Conservation (phyloP, 2,113 vertebrate genomes). For the Ictalurus furcatus region DNA sequence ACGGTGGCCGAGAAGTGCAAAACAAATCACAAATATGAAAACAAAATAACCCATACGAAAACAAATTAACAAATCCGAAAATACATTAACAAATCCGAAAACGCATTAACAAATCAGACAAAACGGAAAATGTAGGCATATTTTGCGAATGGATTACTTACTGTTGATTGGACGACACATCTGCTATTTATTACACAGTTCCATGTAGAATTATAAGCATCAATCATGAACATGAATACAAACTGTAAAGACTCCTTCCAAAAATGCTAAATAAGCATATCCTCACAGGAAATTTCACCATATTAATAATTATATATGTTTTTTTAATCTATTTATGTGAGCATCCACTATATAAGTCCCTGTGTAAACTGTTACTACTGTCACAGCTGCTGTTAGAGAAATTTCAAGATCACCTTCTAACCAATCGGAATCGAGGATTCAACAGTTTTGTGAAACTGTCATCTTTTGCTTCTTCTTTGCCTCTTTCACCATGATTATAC, state of each 20-base stretch:
- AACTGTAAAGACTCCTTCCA: not conserved
- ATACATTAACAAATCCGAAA: too few species aligned
- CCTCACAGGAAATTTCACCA: not conserved
- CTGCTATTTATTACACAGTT: not conserved
- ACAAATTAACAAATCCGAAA: too few species aligned
- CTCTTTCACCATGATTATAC: not conserved
- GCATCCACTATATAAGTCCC: not conserved
- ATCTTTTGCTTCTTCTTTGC: not conserved
- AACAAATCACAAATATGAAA: too few species aligned
- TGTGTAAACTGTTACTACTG: not conserved
- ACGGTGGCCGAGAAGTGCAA: too few species aligned
- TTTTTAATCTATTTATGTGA: not conserved
- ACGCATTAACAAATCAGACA: too few species aligned
- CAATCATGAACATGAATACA: not conserved
- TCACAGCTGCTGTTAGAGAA: not conserved
- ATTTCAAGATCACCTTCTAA: not conserved
- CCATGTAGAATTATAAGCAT: not conserved
- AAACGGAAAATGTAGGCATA: too few species aligned
- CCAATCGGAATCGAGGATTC: not conserved
- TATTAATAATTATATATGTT: not conserved
- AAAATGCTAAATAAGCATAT: not conserved
- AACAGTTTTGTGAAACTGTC: not conserved
- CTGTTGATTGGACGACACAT: too few species aligned
- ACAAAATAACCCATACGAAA: too few species aligned
- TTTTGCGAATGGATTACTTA: too few species aligned